phyloP scores from a whole-genome alignment of 2,113 vertebrate genomes.

The Pseudopodoces humilis region DNA sequence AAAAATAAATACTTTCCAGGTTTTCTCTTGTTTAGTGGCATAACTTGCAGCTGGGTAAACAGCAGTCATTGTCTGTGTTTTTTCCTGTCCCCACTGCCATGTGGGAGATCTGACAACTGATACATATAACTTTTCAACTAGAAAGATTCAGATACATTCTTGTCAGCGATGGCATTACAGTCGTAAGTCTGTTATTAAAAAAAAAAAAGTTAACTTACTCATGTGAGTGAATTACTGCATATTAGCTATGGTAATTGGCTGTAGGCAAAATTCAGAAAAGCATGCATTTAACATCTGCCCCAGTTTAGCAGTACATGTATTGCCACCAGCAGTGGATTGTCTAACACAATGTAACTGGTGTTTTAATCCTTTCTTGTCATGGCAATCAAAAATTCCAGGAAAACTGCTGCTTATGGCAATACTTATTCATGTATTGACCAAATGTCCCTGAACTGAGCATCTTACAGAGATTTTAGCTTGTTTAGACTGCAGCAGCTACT shows the following conservation, averaged over 20 bases:
- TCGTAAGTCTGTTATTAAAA: background rate
- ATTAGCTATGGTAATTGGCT: constrained; percentile 4
- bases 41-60: background rate
- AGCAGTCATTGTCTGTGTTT: background rate
- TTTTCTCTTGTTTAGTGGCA: background rate
- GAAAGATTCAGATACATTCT: background rate
- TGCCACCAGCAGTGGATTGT: background rate
- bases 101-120: background rate
- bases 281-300: constrained; percentile 18
- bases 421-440: background rate
- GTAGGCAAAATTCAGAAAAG: constrained; percentile 22
- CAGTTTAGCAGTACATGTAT: background rate
- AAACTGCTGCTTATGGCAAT: background rate
- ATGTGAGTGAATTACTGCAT: background rate
- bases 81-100: background rate
- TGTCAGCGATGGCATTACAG: background rate
- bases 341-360: background rate
- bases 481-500: background rate
- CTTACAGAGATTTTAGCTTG: background rate
- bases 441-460: background rate
- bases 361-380: background rate
- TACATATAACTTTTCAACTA: background rate
- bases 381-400: constrained; percentile 8
- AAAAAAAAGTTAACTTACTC: background rate
- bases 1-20: background rate